Evolutionary conservation across 2,888 invertebrate species (phyloP), one percentile per base, ranked within the genome.

Genomic region (Synergus japonicus): DNA sequence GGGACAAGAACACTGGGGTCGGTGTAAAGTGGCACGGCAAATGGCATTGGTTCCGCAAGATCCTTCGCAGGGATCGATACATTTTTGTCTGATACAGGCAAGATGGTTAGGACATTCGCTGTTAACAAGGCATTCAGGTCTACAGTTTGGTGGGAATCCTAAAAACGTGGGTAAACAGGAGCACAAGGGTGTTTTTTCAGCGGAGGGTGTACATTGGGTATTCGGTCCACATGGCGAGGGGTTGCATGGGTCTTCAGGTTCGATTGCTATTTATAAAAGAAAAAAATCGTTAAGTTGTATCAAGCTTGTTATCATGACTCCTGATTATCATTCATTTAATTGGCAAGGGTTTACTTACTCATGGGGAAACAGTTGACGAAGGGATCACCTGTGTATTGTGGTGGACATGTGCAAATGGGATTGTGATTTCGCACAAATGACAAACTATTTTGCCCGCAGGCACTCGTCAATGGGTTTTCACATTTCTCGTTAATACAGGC

Each of bases 121-220:
- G 90, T 96, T 96, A 83, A 95, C 94, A n/a, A 94, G 93, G 91
- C 96, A 96, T 92, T 96, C 95, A 5, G 96, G 96, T 87, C 95
- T 93, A 88, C 97, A 97, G 89, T 95, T 95, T 73, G 96, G 96
- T 44, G 97, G 96, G n/a, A 94, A 93, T 81, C 97, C 97, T 82
- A 95, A 93, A 89, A 94, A 96, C 80, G 94, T 94, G 78, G 94
- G 93, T 86, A 95, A 90, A 90, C 96, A 96, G 77, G 95, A 94
- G 89, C 96, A 96, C 0, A 95, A 94, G n/a, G 96, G 95, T 82
- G 94, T 87, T 80, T 87, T 87, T 58, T 86, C 86, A 77, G 84
- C 87, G 7, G 91, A 88, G 80, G 90, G 88, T 46, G 89, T 91
- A 41, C 83, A 83, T 12, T 79, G 89, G 46, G 83, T 77, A 87